Conservation (phyloP, 2,888 invertebrate species). For the Lycocerus yunnanus region DNA sequence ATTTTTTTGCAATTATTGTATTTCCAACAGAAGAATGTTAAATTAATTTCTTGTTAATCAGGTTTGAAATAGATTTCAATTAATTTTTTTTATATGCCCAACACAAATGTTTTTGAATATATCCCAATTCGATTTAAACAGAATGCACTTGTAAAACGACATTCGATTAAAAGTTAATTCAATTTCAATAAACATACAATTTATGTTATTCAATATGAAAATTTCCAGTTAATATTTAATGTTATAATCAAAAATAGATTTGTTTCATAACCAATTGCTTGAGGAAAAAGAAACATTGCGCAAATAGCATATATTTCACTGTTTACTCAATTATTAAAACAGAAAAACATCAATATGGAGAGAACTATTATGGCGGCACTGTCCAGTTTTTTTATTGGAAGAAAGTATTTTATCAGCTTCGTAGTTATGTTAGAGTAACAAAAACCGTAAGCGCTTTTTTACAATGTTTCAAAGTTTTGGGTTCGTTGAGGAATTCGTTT, state of each 20-base stretch:
- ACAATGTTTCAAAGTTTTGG: constrained; percentile 9
- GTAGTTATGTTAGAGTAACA: constrained; percentile 5
- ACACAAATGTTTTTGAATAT: neutral
- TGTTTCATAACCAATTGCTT: neutral
- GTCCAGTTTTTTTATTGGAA: neutral
- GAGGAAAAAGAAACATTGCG: neutral
- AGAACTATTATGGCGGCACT: neutral
- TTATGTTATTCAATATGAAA: neutral
- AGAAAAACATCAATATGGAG: neutral
- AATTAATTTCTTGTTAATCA: neutral
- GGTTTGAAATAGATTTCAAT: neutral
- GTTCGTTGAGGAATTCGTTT: constrained; percentile 32
- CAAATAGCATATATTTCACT: neutral
- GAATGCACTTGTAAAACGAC: constrained; percentile 1
- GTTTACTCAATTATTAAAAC: neutral
- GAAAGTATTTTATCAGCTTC: constrained; percentile 2
- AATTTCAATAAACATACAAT: constrained; percentile 2
- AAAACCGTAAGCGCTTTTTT: constrained; percentile 1
- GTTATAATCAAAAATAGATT: neutral
- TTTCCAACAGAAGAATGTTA: neutral
- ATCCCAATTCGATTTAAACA: neutral
- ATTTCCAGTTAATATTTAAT: neutral
- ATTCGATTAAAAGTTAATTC: constrained; percentile 1
- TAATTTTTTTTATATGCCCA: neutral
- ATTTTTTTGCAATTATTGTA: neutral